A percentile compares a stretch with the other conserved stretches of the same genome.
phyloP scores from a whole-genome alignment of 1,140 invertebrate genomes.

The Sinella curviseta region DNA sequence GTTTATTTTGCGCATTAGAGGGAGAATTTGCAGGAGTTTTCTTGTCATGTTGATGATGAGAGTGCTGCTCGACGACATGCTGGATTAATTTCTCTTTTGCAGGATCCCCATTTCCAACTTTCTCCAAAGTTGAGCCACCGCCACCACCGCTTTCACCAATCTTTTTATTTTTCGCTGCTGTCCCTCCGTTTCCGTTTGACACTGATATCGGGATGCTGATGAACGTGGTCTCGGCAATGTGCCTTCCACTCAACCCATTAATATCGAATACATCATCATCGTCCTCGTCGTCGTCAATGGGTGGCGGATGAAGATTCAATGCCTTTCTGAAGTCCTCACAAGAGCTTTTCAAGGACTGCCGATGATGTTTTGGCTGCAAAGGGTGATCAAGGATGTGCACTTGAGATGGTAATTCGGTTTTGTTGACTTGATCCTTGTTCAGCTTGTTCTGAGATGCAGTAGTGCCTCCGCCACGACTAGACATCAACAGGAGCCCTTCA shows the following conservation, averaged over 20 bases:
- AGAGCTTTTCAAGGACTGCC: constrained; percentile 8
- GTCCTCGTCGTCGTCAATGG: background rate
- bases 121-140: too few species aligned
- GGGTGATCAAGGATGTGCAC: background rate
- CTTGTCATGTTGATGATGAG: too few species aligned
- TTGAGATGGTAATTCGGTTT: too few species aligned
- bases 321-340: background rate
- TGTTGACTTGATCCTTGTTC: too few species aligned
- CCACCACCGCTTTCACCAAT: background rate
- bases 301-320: background rate
- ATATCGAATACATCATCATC: constrained; percentile 10
- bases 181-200: background rate
- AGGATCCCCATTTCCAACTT: background rate
- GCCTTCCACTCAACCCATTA: constrained; percentile 10
- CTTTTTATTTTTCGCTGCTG: background rate
- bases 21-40: too few species aligned
- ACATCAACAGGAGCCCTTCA: background rate
- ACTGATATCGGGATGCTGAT: constrained; percentile 19
- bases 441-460: too few species aligned
- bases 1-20: too few species aligned
- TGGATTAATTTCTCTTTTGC: background rate
- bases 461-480: too few species aligned
- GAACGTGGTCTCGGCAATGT: constrained; percentile 42
- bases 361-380: background rate
- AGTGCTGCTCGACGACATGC: background rate